Evolutionary conservation across 2,797 vertebrate genomes (phyloP), one percentile per base, ranked within the genome.

Genomic region (Argya squamiceps): DNA sequence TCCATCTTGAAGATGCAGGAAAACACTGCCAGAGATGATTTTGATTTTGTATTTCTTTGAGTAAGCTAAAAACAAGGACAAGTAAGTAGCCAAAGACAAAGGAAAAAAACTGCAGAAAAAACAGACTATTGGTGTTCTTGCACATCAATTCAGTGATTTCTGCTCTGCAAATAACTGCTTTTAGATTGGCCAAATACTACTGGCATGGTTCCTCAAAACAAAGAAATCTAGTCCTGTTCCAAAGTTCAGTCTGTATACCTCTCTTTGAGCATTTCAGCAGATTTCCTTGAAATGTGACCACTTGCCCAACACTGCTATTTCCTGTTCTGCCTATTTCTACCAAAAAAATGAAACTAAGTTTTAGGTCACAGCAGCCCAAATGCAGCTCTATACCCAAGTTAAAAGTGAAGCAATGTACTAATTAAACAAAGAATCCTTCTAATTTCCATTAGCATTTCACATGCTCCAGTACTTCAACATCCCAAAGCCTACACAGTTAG

Each of bases 241-340:
- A 73, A 94, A 92, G 85, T 90, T 94, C 93, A 92, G 62, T 12
- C 77, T 76, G 12, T n/a, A 24, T 4, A 83, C 29, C 24, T 43
- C 36, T 67, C 73, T 91, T 44, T 34, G n/a, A 85, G 80, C 39
- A 68, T 39, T 89, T 89, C 77, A 95, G 89, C 76, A 96, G 65
- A 95, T 86, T 94, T 88, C 12, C 10, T 19, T 67, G 69, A 86
- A 90, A 90, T 81, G 36, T 77, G 65, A 84, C 76, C 9, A 3
- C 63, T 68, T 79, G 59, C 50, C 73, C 90, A 92, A 77, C 53
- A 64, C 21, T 46, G 73, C 36, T 65, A 81, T 52, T 95, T 94
- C 67, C 85, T 95, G 70, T 65, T 83, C 36, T 70, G 26, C 11
- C 34, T 52, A 69, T 39, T 69, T 90, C 47, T 84, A 69, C 15